Percentiles rank a stretch among this genome's conserved stretches.
These are phyloP conservation scores for Trachelus stipa DNA, from an alignment of 2,888 invertebrate species.

Conservation along the genomic window DNA sequence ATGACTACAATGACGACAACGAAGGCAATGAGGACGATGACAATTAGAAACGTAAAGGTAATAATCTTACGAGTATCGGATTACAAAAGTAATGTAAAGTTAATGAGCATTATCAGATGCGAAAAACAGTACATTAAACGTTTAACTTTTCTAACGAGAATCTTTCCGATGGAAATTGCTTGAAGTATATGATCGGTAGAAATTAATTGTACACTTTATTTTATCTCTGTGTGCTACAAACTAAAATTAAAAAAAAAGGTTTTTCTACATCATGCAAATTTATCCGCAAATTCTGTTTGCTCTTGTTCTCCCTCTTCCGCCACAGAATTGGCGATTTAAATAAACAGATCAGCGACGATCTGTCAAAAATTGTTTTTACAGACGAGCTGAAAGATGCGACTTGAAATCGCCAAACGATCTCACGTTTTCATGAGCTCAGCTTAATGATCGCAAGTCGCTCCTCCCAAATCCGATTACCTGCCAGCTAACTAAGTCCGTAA, in stretches of 20 bases:
- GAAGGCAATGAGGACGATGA: not conserved
- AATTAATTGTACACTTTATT: slow-evolving; percentile 51
- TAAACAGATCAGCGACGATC: not conserved
- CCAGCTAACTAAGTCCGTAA: not conserved
- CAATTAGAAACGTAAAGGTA: not conserved
- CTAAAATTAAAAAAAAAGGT: slow-evolving; percentile 52
- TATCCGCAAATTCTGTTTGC: slow-evolving; percentile 39
- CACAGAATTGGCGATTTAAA: not conserved
- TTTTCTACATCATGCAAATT: slow-evolving; percentile 46
- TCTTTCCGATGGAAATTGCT: not conserved
- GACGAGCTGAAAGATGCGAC: slow-evolving; percentile 3
- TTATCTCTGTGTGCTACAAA: slow-evolving; percentile 52
- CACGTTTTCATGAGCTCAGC: not conserved
- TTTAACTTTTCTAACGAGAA: not conserved
- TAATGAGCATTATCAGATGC: not conserved
- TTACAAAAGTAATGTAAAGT: not conserved
- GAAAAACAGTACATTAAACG: too few species aligned
- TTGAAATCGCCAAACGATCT: not conserved
- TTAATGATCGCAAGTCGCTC: not conserved
- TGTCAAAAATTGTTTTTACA: slow-evolving; percentile 13
- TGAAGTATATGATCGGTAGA: not conserved
- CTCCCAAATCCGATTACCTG: not conserved
- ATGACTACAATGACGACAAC: not conserved
- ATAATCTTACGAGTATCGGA: too few species aligned
- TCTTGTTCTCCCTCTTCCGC: slow-evolving; percentile 22